Evolutionary conservation across 2,888 invertebrate species (phyloP).

Genomic region (Phaedon cochleariae): DNA sequence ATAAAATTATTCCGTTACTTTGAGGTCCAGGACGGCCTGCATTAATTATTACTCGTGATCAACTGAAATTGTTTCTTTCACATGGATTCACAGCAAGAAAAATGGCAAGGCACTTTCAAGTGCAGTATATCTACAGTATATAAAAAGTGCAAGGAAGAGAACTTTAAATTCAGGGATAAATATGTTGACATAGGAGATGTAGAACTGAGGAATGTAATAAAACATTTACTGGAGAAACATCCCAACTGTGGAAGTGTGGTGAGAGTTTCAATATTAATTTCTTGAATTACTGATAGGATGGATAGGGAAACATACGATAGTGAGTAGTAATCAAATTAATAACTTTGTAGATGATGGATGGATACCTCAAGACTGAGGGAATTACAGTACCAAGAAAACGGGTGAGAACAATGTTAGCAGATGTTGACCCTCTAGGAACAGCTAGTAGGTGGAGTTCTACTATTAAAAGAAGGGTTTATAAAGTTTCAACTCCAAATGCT

Average conservation of each 20-base stretch:
- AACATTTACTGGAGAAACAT: background rate
- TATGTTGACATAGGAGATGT: background rate
- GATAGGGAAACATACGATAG: too few species aligned
- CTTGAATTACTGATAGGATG: background rate
- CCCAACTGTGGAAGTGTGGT: slow-evolving; percentile 8
- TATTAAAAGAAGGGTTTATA: slow-evolving; percentile 4
- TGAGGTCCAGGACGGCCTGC: background rate
- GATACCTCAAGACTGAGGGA: background rate
- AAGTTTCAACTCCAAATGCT: slow-evolving; percentile 2
- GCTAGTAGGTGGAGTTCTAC: background rate
- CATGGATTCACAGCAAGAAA: background rate
- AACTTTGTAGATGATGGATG: background rate
- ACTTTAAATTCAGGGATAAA: background rate
- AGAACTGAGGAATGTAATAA: background rate
- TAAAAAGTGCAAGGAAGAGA: background rate
- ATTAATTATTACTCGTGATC: background rate
- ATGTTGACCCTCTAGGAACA: background rate
- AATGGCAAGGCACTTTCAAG: background rate
- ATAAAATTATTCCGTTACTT: background rate
- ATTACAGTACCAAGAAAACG: background rate
- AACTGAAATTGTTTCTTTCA: background rate
- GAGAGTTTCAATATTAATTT: background rate
- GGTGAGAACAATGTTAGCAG: background rate
- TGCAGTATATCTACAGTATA: background rate
- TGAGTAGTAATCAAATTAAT: background rate